Base-by-base conservation (phyloP, 2,888 invertebrate genomes). In the Bimastos eiseni region DNA sequence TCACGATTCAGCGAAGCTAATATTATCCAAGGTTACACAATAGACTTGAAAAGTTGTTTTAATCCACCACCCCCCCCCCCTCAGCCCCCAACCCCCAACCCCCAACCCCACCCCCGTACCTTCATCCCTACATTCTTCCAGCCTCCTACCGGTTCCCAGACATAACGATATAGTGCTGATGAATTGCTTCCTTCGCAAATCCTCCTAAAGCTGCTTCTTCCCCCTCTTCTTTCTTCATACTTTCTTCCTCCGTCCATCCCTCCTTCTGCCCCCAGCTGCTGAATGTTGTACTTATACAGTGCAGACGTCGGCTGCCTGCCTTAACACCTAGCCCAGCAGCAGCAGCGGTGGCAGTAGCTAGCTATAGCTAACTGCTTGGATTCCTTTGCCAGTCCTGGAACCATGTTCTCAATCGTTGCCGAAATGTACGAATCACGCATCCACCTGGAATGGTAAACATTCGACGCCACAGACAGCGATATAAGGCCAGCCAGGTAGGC, bases 401-500 rank as follows among this genome's bases (percentile, higher is more conserved):
- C 70, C 70, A 13, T n/a, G 70, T 70, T 70, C n/a, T 70, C 70
- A n/a, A n/a, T 70, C n/a, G n/a, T n/a, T n/a, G 70, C 70, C 30
- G 70, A 70, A 70, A 70, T 70, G 70, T n/a, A 8, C 70, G 30
- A 70, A n/a, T 13, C 70, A 70, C 70, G n/a, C 70, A 70, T n/a
- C 30, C 70, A 11, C 11, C 70, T 70, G 70, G 70, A 70, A 70
- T 70, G 70, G 70, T 70, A 70, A 70, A 70, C 70, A 70, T 70
- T 70, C 70, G 70, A n/a, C 30, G n/a, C 24, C 30, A 6, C 15
- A n/a, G n/a, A 2, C 70, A n/a, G 70, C n/a, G 70, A 70, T 30
- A 70, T 70, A 70, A 70, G n/a, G n/a, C 70, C 70, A 70, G 70
- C 30, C 70, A 70, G 70, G 70, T 70, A 70, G 70, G n/a, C 70